Conservation (phyloP, 1,140 invertebrate species). For the Orussus abietinus region DNA sequence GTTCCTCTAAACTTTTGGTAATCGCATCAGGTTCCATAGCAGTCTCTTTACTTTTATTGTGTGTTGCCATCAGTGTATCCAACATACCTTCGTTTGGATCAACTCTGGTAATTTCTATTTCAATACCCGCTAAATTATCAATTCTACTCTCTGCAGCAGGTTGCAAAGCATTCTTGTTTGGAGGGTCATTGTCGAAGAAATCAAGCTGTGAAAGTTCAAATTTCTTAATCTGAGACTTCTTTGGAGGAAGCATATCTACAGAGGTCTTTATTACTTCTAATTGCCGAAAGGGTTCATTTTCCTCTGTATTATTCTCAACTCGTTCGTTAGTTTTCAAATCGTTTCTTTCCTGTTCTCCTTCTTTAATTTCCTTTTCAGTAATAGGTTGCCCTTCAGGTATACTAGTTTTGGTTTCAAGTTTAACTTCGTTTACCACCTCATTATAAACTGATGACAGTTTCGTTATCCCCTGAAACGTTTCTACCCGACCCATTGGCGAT, state of each 20-base stretch:
- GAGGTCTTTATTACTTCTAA: conserved; percentile 13
- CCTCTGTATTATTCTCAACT: not conserved
- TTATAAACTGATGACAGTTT: no score
- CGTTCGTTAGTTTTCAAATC: no score
- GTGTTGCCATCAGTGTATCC: not conserved
- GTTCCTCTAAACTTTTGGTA: not conserved
- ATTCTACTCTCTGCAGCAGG: conserved; percentile 4
- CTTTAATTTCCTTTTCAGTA: no score
- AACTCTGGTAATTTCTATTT: conserved; percentile 11
- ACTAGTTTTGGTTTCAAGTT: no score
- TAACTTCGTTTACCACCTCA: no score
- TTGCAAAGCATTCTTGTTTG: conserved; percentile 4
- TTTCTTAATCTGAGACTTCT: conserved; percentile 50
- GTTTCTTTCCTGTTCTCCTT: no score
- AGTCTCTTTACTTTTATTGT: not conserved
- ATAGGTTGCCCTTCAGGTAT: no score
- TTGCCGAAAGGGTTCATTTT: not conserved
- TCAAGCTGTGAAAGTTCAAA: conserved; percentile 45
- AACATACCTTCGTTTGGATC: not conserved
- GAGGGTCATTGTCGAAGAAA: conserved; percentile 24
- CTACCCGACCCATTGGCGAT: no score
- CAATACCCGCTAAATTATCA: conserved; percentile 1
- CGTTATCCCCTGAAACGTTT: no score
- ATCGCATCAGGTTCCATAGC: not conserved
- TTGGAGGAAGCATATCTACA: conserved; percentile 40